These are phyloP conservation scores for Mellilla xanthometata DNA, from an alignment of 2,888 invertebrate genomes.

Conservation along the genomic window DNA sequence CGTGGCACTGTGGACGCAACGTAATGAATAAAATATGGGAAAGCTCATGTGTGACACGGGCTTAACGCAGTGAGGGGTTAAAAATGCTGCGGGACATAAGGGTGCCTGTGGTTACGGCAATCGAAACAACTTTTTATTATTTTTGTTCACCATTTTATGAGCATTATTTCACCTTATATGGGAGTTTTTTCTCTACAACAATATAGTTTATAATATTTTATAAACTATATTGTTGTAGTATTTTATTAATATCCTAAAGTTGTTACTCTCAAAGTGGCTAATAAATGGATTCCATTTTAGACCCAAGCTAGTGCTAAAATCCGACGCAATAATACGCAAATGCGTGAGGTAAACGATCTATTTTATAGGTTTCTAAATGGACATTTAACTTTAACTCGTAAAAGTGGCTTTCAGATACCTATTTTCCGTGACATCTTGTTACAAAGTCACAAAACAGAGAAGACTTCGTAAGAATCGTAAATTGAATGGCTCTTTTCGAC, in stretches of 20 bases:
- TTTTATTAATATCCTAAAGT: no score
- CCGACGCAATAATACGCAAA: neutral
- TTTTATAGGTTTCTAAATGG: conserved; percentile 37
- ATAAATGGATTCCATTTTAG: conserved; percentile 4
- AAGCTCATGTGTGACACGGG: conserved; percentile 44
- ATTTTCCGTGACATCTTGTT: conserved; percentile 37
- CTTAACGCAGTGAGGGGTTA: conserved; percentile 57
- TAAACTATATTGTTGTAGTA: no score
- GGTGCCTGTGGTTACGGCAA: conserved; percentile 18
- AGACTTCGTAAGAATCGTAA: conserved; percentile 40
- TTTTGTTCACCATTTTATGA: conserved; percentile 14
- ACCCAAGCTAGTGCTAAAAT: conserved; percentile 1
- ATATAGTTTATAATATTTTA: no score
- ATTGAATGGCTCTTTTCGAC: conserved; percentile 16
- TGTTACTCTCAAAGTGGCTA: neutral
- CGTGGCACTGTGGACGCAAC: conserved; percentile 43
- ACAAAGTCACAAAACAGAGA: conserved; percentile 33
- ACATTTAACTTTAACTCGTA: conserved; percentile 40
- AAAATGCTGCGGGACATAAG: conserved; percentile 41
- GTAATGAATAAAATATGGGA: conserved; percentile 69
- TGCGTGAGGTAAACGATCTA: conserved; percentile 7
- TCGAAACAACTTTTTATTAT: conserved; percentile 15
- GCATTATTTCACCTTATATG: conserved; percentile 11
- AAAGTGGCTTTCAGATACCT: conserved; percentile 28
- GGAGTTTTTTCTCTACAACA: neutral